Conservation (phyloP, 2,113 vertebrate genomes). For the Ptilorrhoa leucosticta region DNA sequence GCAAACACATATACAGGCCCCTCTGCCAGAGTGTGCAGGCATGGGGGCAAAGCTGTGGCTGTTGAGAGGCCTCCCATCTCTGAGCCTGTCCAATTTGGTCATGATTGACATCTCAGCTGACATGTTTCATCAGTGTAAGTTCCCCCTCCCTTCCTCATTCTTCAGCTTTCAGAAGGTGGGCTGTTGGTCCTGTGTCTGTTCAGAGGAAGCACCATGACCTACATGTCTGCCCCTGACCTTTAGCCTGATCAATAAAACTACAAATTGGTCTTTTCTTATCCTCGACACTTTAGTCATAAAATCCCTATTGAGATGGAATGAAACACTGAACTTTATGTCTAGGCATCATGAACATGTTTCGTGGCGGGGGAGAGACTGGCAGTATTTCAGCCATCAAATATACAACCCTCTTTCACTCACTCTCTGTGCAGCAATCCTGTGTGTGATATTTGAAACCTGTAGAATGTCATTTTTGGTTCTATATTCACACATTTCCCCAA, state of each 20-base stretch:
- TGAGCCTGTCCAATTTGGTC: neutral
- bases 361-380: constrained; percentile 18
- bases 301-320: constrained; percentile 62
- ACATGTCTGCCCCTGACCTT: constrained; percentile 70
- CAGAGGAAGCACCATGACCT: constrained; percentile 56
- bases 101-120: constrained; percentile 21
- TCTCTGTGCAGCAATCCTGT: neutral
- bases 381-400: constrained; percentile 57
- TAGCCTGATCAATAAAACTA: constrained; percentile 73
- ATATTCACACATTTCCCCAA: neutral
- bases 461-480: neutral
- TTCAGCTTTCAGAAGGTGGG: neutral
- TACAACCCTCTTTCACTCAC: neutral
- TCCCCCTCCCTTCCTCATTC: neutral
- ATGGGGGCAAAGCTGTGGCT: neutral
- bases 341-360: constrained; percentile 55
- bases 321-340: constrained; percentile 67
- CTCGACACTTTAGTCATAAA: constrained; percentile 63
- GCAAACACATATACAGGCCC: neutral
- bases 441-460: constrained; percentile 31
- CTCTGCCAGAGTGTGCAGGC: neutral
- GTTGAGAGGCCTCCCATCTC: neutral
- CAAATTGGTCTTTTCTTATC: constrained; percentile 70
- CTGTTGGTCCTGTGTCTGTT: neutral
- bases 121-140: neutral